A percentile compares a stretch with the other conserved stretches of the same genome.
phyloP scores from a whole-genome alignment of 2,888 invertebrate genomes.

The Notocelia uddmanniana region DNA sequence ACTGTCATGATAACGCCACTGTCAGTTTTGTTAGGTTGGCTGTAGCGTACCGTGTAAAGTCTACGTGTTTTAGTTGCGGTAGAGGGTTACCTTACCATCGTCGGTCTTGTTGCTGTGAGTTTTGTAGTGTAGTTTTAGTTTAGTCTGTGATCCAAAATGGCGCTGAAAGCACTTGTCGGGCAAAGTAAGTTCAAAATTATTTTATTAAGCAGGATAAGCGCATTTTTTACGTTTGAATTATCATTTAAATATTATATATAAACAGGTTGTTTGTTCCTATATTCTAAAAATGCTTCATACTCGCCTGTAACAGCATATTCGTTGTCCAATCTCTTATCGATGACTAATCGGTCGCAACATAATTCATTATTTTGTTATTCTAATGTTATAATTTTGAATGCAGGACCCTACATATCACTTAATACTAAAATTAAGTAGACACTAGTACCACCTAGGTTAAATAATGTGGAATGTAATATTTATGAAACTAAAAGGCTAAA shows the following conservation, averaged over 20 bases:
- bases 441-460: not conserved
- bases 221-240: not conserved
- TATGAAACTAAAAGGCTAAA: not conserved
- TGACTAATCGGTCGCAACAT: constrained; percentile 48
- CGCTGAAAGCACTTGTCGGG: constrained; percentile 94
- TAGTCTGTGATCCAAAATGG: constrained; percentile 89
- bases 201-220: constrained; percentile 17
- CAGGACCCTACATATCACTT: too few species aligned
- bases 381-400: not conserved
- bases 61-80: too few species aligned
- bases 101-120: not conserved
- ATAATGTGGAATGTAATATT: not conserved
- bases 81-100: not conserved
- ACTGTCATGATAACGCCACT: too few species aligned
- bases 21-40: too few species aligned
- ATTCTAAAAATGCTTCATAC: not conserved
- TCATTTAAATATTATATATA: not conserved
- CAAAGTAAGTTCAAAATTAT: constrained; percentile 90
- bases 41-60: too few species aligned
- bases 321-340: constrained; percentile 46
- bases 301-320: not conserved
- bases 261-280: not conserved
- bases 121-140: constrained; percentile 36
- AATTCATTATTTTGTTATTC: constrained; percentile 36
- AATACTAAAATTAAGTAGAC: not conserved